phyloP scores from a whole-genome alignment of 2,113 vertebrate genomes.

The Varanus komodoensis region DNA sequence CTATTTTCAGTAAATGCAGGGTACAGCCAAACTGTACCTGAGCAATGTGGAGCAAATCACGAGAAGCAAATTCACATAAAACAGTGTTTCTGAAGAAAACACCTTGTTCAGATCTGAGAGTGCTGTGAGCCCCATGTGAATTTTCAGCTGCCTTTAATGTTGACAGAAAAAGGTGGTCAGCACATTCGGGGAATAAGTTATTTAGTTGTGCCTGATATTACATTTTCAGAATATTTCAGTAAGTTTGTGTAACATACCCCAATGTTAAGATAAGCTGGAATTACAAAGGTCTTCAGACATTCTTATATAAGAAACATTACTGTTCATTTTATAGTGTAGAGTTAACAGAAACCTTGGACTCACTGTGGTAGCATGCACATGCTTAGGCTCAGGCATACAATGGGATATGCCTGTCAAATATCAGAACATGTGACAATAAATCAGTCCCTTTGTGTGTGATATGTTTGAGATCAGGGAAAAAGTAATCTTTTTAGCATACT shows the following conservation, averaged over 20 bases:
- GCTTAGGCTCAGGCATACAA: background rate
- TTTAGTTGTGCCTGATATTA: conserved; percentile 18
- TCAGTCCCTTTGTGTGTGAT: too few relatives aligned
- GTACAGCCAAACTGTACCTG: background rate
- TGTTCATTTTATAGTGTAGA: background rate
- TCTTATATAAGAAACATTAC: background rate
- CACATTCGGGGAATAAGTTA: conserved; percentile 47
- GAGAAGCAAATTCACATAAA: conserved; percentile 17
- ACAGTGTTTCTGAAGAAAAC: conserved; percentile 17
- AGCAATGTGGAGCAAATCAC: background rate
- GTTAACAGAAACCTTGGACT: conserved; percentile 13
- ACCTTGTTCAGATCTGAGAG: background rate
- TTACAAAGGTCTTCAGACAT: conserved; percentile 3
- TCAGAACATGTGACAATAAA: background rate
- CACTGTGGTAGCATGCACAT: background rate
- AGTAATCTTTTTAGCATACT: conserved; percentile 5
- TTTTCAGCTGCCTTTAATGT: background rate
- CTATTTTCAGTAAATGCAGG: background rate
- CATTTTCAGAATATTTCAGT: conserved; percentile 36
- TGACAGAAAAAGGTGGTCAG: conserved; percentile 43
- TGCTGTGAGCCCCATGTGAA: background rate
- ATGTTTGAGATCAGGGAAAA: conserved; percentile 24
- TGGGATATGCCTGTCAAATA: background rate
- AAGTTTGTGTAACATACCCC: conserved; percentile 23
- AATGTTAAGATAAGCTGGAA: conserved; percentile 21